These are phyloP conservation scores for Ispidina lecontei DNA, from an alignment of 2,797 vertebrate genomes.

Conservation along the genomic window DNA sequence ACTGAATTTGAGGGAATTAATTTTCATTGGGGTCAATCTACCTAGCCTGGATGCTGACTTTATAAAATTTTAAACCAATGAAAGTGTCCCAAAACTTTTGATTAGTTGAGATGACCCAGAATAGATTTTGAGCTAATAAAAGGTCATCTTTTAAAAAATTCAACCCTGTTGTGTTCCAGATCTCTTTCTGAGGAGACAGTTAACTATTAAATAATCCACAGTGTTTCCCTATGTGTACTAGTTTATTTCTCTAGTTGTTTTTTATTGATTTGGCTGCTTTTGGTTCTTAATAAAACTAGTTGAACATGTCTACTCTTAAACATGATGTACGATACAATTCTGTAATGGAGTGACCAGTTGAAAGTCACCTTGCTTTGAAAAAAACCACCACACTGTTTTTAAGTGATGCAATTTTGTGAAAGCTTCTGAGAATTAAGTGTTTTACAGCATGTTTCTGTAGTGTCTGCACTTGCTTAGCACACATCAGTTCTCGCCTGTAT, in stretches of 20 bases:
- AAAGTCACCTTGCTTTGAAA: not conserved
- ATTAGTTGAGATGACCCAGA: fast-evolving
- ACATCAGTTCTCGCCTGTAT: not conserved
- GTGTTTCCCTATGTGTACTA: not conserved
- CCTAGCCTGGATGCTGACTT: not conserved
- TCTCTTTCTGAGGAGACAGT: not conserved
- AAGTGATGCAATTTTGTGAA: not conserved
- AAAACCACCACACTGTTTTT: not conserved
- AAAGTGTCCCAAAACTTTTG: not conserved
- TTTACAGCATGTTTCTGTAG: not conserved
- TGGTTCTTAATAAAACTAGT: not conserved
- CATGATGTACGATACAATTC: not conserved
- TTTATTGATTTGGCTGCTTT: not conserved
- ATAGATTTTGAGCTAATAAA: not conserved
- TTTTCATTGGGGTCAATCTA: not conserved
- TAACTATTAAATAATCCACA: not conserved
- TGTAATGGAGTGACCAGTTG: fast-evolving
- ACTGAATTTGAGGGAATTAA: not conserved
- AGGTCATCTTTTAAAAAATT: not conserved
- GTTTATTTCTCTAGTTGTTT: not conserved
- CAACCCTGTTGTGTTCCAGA: not conserved
- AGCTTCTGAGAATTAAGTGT: not conserved
- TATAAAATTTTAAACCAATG: not conserved
- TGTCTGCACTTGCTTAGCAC: not conserved
- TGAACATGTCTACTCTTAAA: not conserved